Conservation (phyloP, 2,888 invertebrate genomes). For the Xylota segnis region DNA sequence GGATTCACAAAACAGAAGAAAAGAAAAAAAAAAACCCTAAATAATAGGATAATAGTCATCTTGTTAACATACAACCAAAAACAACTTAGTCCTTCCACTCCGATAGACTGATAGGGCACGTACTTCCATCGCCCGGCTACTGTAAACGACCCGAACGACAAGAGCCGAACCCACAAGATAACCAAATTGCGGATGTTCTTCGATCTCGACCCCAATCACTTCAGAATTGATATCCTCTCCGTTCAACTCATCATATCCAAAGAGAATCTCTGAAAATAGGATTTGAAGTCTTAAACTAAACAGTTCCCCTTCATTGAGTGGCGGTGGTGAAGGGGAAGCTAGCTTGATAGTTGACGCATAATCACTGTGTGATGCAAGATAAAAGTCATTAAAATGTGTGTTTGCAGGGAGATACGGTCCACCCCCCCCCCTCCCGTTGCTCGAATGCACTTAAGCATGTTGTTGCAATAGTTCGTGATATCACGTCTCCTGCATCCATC, state of each 20-base stretch:
- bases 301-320: constrained; percentile 10
- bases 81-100: constrained; percentile 30
- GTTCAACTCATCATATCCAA: constrained; percentile 32
- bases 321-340: background rate
- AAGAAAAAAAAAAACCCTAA: constrained; percentile 1
- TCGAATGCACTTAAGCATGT: constrained; percentile 69
- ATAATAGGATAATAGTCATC: constrained; percentile 68
- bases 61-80: constrained; percentile 54
- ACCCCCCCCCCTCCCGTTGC: constrained; percentile 2
- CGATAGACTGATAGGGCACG: constrained; percentile 70
- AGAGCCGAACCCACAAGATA: constrained; percentile 50
- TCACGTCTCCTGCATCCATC: constrained; percentile 65
- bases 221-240: constrained; percentile 23
- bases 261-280: constrained; percentile 36
- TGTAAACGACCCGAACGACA: constrained; percentile 5
- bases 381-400: constrained; percentile 58
- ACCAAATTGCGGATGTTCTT: constrained; percentile 57
- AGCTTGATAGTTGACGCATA: constrained; percentile 73
- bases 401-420: background rate
- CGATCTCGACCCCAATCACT: constrained; percentile 71
- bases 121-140: constrained; percentile 31
- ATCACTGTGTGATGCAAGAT: constrained; percentile 61
- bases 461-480: constrained; percentile 73
- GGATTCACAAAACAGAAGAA: constrained; percentile 4
- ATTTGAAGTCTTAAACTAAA: constrained; percentile 57